Base-by-base conservation (phyloP, 1,140 invertebrate genomes). In the Brachionus calyciflorus region DNA sequence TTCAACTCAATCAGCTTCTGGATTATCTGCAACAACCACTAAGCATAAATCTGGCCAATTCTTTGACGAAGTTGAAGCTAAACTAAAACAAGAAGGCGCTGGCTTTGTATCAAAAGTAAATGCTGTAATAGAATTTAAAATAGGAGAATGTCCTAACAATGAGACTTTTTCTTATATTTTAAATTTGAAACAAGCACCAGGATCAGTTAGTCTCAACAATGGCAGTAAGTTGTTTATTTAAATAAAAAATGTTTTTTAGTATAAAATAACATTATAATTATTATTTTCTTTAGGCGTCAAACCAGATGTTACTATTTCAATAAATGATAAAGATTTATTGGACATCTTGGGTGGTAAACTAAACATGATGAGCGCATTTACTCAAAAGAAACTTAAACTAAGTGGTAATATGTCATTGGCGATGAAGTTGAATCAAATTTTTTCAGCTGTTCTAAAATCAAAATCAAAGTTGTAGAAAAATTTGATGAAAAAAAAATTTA, bases 311-410 rank as follows among this genome's bases (percentile, higher is more conserved):
- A 93, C 90, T 1, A 93, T 96, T 78, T 91, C 89, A 1, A 90
- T 96, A 78, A 91, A 89, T 80, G 93, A 96, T 82, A 88, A 89
- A 3, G 93, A 96, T 83, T 88, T 96, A 0, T 85, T 90, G 0
- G 91, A 94, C 79, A 87, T 96, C 76, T 90, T 96, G 80, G 89
- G 90, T 1, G 93, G 94, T 17, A 93, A 93, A 85, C 84, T 96
- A 41, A 93, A 95, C 82, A 92, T 93, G 1, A 93, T 96, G 82
- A 93, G 81, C 53, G 95, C 95, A 6, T 98, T 98, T 84, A 96
- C 98, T 88, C 93, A 96, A 86, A 94, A 94, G 19, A 96, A 96
- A 84, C 89, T 98, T n/a, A 95, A 95, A 85, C 90, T 96, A 53
- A 91, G 94, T 83, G 96, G 95, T 48, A 97, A 97, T 81, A 95